Conservation (phyloP, 2,113 vertebrate species). For the Typhlomys cinereus region DNA sequence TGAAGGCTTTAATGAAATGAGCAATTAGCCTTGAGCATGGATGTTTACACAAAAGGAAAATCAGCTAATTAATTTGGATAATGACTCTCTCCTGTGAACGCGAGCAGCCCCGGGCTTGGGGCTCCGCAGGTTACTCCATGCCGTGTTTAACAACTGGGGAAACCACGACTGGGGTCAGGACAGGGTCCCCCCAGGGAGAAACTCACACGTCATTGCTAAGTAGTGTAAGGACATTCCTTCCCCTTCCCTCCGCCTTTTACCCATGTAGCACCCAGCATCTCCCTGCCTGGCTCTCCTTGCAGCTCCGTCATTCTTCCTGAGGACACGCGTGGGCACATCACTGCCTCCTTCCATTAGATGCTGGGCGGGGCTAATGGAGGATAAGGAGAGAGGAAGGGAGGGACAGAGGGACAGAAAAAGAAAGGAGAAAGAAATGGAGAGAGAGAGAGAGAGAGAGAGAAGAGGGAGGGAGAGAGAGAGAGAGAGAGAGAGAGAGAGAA, state of each 20-base stretch:
- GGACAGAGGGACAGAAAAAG: background rate
- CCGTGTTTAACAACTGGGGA: background rate
- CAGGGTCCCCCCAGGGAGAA: background rate
- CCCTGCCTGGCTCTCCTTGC: conserved; percentile 2
- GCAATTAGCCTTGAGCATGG: conserved; percentile 50
- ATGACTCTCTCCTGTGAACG: conserved; percentile 44
- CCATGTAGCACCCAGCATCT: background rate
- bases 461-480: too few relatives aligned
- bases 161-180: conserved; percentile 2
- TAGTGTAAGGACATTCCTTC: background rate
- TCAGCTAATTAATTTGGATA: conserved; percentile 56
- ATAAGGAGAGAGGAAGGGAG: background rate
- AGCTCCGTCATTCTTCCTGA: too few relatives aligned
- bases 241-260: background rate
- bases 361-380: background rate
- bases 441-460: background rate
- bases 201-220: background rate
- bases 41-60: conserved; percentile 61
- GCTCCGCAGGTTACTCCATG: background rate
- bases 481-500: too few relatives aligned
- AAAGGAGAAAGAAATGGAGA: too few relatives aligned
- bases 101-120: background rate
- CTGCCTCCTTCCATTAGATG: background rate
- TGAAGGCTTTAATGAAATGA: conserved; percentile 66
- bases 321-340: too few relatives aligned